Evolutionary conservation across 1,140 invertebrate genomes (phyloP).

Genomic region (Cydia amplana): DNA sequence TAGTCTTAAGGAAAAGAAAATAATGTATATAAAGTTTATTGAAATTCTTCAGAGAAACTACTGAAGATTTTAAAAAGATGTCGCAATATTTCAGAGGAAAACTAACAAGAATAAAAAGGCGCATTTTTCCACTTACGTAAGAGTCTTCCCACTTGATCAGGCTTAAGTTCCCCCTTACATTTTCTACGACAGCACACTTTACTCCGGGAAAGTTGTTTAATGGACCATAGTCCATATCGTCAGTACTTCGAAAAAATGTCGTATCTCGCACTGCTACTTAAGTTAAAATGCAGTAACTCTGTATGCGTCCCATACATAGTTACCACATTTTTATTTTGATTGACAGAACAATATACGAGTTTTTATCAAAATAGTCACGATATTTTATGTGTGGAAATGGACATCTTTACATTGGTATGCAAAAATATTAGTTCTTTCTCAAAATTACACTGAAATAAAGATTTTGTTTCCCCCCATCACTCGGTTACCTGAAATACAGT

Average conservation of each 20-base stretch:
- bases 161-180: slow-evolving; percentile 5
- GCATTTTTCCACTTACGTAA: slow-evolving; percentile 14
- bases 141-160: not conserved
- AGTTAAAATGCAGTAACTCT: no score
- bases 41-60: not conserved
- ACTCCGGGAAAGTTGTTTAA: slow-evolving; percentile 1
- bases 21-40: not conserved
- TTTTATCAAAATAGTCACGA: no score
- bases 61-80: not conserved
- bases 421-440: not conserved
- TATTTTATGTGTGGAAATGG: not conserved
- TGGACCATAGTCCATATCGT: no score
- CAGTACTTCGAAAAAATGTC: no score
- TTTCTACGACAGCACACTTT: slow-evolving; percentile 14
- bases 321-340: no score
- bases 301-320: no score
- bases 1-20: not conserved
- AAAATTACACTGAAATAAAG: not conserved
- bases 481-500: not conserved
- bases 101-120: slow-evolving; percentile 12
- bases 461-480: not conserved
- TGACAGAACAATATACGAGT: no score
- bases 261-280: no score
- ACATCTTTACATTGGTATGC: not conserved
- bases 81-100: not conserved